Evolutionary conservation across 2,888 invertebrate genomes (phyloP).

Genomic region (Masnerella sp.): DNA sequence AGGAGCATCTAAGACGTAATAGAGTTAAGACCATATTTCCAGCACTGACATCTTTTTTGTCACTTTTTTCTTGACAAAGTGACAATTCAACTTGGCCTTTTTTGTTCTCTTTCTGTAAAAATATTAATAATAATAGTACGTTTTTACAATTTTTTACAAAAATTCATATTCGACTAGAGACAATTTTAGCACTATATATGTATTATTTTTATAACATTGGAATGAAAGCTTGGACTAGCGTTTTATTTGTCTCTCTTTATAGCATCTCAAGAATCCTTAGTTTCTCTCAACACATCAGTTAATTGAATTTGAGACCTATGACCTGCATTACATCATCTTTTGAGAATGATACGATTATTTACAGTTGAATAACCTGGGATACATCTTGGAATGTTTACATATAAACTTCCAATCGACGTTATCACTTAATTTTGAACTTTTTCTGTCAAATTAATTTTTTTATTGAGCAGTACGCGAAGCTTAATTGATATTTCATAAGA

Average conservation of each 20-base stretch:
- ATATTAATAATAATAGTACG: background rate
- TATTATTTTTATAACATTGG: no score
- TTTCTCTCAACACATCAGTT: constrained; percentile 26
- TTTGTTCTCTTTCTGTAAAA: constrained; percentile 82
- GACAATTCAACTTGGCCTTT: constrained; percentile 84
- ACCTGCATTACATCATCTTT: constrained; percentile 45
- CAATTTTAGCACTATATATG: no score
- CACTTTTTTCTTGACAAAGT: constrained; percentile 82
- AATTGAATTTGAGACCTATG: constrained; percentile 52
- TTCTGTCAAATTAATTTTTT: no score
- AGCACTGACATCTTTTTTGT: constrained; percentile 81
- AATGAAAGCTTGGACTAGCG: constrained; percentile 7
- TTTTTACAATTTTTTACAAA: background rate
- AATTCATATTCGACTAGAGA: no score
- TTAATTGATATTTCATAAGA: no score
- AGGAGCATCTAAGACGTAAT: constrained; percentile 82
- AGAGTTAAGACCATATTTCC: constrained; percentile 82
- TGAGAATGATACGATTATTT: constrained; percentile 12
- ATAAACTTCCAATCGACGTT: no score
- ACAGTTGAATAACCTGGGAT: constrained; percentile 39
- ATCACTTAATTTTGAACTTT: no score
- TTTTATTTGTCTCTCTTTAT: constrained; percentile 8
- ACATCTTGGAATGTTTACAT: no score
- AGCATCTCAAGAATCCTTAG: constrained; percentile 34
- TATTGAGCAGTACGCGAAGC: no score